Percentiles rank a stretch among this genome's conserved stretches.
phyloP scores from a whole-genome alignment of 1,140 invertebrate genomes.

The Protaetia brevitarsis region DNA sequence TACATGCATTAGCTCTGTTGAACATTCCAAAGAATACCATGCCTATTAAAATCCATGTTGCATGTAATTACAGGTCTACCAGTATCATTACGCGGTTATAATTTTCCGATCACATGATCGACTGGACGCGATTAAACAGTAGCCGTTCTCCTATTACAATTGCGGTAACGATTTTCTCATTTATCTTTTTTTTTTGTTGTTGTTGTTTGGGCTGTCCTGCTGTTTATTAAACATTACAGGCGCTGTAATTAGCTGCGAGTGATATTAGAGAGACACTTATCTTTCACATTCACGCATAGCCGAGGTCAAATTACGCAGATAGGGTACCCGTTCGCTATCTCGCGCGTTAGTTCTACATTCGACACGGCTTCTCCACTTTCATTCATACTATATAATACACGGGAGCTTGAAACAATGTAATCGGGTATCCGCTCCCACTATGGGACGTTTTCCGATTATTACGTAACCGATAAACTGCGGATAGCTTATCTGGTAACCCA shows the following conservation, averaged over 20 bases:
- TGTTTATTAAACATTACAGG: conserved; percentile 7
- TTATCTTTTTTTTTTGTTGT: conserved; percentile 6
- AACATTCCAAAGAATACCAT: not conserved
- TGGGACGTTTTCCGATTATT: not conserved
- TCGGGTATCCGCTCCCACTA: not conserved
- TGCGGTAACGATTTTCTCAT: not conserved
- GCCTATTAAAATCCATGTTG: too few species aligned
- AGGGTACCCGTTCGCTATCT: not conserved
- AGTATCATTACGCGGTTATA: not conserved
- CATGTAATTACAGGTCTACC: not conserved
- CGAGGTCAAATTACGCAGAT: conserved; percentile 11
- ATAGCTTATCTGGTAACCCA: not conserved
- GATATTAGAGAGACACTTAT: not conserved
- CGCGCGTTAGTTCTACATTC: not conserved
- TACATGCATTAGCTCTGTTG: not conserved
- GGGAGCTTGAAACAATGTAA: not conserved
- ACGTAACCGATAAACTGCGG: not conserved
- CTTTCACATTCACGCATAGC: conserved; percentile 6
- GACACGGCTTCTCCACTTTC: not conserved
- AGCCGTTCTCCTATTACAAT: not conserved
- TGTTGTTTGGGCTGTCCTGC: too few species aligned
- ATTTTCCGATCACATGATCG: not conserved
- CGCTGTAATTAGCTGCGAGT: not conserved
- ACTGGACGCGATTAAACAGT: not conserved
- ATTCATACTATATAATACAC: not conserved